Evolutionary conservation across 2,888 invertebrate species (phyloP).

Genomic region (Mycalesis mineus): DNA sequence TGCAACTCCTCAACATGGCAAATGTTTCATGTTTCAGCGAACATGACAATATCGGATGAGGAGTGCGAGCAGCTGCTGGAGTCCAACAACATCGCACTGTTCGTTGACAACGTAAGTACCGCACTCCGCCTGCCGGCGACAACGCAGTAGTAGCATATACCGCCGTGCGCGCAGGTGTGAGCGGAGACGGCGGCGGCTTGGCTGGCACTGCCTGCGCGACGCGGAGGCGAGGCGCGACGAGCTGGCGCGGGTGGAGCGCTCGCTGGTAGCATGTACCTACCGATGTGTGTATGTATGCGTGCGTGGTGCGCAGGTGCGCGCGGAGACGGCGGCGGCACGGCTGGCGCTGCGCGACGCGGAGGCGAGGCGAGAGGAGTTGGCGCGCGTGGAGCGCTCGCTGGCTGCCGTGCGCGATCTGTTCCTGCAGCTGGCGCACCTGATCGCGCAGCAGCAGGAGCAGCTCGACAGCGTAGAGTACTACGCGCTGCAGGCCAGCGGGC

Average conservation of each 20-base stretch:
- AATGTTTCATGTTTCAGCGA: slow-evolving; percentile 50
- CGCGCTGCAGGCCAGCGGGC: slow-evolving; percentile 79
- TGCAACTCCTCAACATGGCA: too few species aligned
- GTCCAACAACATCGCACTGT: slow-evolving; percentile 59
- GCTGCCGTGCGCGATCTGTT: slow-evolving; percentile 89
- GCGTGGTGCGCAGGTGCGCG: slow-evolving; percentile 79
- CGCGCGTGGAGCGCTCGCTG: slow-evolving; percentile 88
- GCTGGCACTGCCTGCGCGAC: slow-evolving; percentile 84
- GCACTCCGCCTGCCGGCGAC: not conserved
- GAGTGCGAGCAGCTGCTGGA: slow-evolving; percentile 68
- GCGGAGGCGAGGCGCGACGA: slow-evolving; percentile 90
- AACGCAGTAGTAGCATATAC: too few species aligned
- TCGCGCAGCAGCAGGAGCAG: slow-evolving; percentile 84
- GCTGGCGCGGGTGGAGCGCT: slow-evolving; percentile 87
- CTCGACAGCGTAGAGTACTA: slow-evolving; percentile 82
- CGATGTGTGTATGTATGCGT: too few species aligned
- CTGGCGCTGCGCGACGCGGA: slow-evolving; percentile 87
- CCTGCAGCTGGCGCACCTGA: slow-evolving; percentile 87
- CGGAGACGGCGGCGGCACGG: slow-evolving; percentile 87
- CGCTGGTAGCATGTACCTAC: too few species aligned
- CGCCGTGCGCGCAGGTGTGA: slow-evolving; percentile 80
- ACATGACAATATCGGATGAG: slow-evolving; percentile 63
- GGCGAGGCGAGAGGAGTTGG: slow-evolving; percentile 88
- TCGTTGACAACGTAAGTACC: slow-evolving; percentile 68
- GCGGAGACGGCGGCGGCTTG: slow-evolving; percentile 88